Evolutionary conservation across 2,888 invertebrate genomes (phyloP).

Genomic region (Amphimallon solstitiale): DNA sequence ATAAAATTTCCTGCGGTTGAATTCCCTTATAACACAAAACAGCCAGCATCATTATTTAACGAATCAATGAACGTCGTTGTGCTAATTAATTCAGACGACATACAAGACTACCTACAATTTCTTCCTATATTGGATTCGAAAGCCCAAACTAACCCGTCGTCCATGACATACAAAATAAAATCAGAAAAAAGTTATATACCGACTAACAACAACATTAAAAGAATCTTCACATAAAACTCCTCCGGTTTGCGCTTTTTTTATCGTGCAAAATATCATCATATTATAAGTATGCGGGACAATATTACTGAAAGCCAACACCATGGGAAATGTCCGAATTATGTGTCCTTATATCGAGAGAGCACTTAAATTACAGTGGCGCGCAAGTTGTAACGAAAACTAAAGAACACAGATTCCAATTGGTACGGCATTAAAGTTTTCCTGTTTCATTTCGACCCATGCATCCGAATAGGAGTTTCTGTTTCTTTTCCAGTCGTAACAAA

Average conservation of each 20-base stretch:
- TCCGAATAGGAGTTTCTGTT: conserved; percentile 37
- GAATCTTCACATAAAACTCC: no score
- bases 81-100: background rate
- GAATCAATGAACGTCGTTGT: no score
- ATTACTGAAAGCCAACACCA: no score
- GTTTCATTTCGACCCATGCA: conserved; percentile 48
- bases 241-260: no score
- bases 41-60: no score
- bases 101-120: conserved; percentile 23
- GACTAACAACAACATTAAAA: background rate
- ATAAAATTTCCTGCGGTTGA: no score
- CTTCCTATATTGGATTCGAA: background rate
- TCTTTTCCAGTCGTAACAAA: conserved; percentile 47
- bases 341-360: conserved; percentile 31
- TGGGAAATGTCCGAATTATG: conserved; percentile 16
- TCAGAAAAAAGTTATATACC: conserved; percentile 6
- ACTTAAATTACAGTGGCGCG: conserved; percentile 60
- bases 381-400: conserved; percentile 58
- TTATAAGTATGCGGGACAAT: conserved; percentile 1
- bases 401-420: conserved; percentile 60
- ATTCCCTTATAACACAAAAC: no score
- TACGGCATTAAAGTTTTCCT: conserved; percentile 53
- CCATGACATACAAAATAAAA: conserved; percentile 9
- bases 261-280: conserved; percentile 1
- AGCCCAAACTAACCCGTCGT: conserved; percentile 8